phyloP scores from a whole-genome alignment of 2,797 vertebrate genomes.

The Salmo trutta region DNA sequence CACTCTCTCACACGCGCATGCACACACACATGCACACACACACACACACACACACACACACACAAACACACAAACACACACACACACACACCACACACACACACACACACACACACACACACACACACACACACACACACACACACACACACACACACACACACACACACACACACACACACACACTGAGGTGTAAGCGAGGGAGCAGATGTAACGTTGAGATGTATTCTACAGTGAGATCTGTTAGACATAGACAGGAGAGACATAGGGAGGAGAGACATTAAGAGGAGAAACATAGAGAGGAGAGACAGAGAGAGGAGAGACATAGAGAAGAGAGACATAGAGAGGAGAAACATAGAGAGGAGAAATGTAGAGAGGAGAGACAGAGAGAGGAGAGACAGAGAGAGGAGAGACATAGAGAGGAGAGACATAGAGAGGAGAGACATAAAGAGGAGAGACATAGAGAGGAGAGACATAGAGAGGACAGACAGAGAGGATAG shows the following conservation, averaged over 20 bases:
- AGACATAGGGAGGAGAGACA: no score
- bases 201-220: slow-evolving; percentile 57
- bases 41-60: no score
- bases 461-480: no score
- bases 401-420: no score
- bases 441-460: no score
- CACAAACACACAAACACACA: neutral
- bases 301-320: no score
- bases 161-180: slow-evolving; percentile 12
- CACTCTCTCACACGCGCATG: neutral
- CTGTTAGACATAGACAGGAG: neutral
- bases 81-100: slow-evolving; percentile 9
- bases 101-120: no score
- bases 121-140: slow-evolving; percentile 8
- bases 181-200: neutral
- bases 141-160: slow-evolving; percentile 4
- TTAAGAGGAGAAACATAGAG: no score
- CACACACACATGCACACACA: slow-evolving; percentile 6
- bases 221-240: slow-evolving; percentile 3
- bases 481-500: neutral
- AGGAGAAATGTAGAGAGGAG: no score
- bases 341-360: no score
- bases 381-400: neutral
- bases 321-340: no score
- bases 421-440: neutral